Evolutionary conservation across 92 coral and sea anemone genomes (phyloP), one percentile per base, ranked within the genome.

Genomic region (Galaxea fascicularis): DNA sequence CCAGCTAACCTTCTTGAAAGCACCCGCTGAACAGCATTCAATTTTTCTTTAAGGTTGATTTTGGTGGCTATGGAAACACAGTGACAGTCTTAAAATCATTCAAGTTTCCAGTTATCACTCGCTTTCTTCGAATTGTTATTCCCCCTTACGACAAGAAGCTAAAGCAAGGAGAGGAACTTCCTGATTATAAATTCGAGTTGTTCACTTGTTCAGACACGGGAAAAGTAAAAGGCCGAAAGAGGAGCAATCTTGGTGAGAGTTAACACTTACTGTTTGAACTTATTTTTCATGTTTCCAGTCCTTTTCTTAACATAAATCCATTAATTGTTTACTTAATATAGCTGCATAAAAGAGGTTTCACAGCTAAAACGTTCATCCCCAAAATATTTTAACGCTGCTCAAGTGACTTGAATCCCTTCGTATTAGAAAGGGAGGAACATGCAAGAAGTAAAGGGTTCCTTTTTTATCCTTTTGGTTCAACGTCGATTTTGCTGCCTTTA

Each of bases 21-120:
- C n/a, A n/a, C n/a, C n/a, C n/a, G n/a, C n/a, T n/a, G n/a, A n/a
- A n/a, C n/a, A n/a, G n/a, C n/a, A n/a, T n/a, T n/a, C n/a, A n/a
- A n/a, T n/a, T n/a, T n/a, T 49, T 72, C 49, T 16, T 12, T 16
- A 72, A 74, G 79, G 79, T 74, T 74, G 79, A 54, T 54, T 25
- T 21, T 4, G 27, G 66, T 16, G 51, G 45, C 9, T 30, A n/a
- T 56, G 26, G 64, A 7, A 7, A 26, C 46, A 74, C 79, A n/a
- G 51, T 74, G 4, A 74, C 49, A 31, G 66, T 74, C 4, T 9
- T 74, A 51, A 74, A 54, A 49, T 21, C 47, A 14, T 74, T 54
- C 5, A 28, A 27, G 65, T 74, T 52, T 47, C 10, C 18, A 74
- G 18, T 39, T 20, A 27, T 35, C 30, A 59, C 79, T 26, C 79